These are phyloP conservation scores for Acleris literana DNA, from an alignment of 2,888 invertebrate genomes.

Conservation along the genomic window DNA sequence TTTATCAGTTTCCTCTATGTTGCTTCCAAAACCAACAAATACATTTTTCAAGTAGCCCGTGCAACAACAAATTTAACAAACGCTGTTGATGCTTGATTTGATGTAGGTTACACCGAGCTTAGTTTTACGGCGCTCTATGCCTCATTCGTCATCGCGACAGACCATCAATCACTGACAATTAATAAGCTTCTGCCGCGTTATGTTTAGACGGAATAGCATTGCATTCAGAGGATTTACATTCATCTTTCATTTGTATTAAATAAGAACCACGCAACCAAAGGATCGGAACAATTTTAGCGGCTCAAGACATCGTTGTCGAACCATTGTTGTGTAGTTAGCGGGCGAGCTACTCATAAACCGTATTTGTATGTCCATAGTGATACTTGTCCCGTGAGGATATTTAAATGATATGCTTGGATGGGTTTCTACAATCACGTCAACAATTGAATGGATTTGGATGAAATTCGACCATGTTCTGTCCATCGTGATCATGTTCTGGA, in stretches of 20 bases:
- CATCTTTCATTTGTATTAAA: not conserved
- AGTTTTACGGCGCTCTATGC: conserved; percentile 36
- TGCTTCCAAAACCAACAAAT: conserved; percentile 57
- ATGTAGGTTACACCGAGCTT: conserved; percentile 1
- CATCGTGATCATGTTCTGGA: no score
- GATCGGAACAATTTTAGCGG: no score
- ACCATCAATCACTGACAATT: conserved; percentile 41
- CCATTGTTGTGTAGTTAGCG: no score
- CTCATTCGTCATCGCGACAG: conserved; percentile 50
- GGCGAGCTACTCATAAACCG: no score
- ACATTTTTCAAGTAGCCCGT: conserved; percentile 46
- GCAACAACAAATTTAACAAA: conserved; percentile 46
- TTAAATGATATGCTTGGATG: no score
- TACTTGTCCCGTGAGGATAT: no score
- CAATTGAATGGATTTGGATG: no score
- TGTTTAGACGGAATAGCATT: conserved; percentile 7
- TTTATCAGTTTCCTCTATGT: conserved; percentile 74
- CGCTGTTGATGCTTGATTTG: conserved; percentile 4
- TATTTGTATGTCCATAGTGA: no score
- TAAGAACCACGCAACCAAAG: no score
- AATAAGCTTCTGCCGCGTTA: conserved; percentile 23
- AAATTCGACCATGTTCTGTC: no score
- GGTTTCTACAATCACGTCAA: no score
- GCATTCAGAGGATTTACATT: not conserved
- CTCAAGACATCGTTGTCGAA: no score